Base-by-base conservation (phyloP, 2,797 vertebrate species). In the Atherinosoma microstoma region DNA sequence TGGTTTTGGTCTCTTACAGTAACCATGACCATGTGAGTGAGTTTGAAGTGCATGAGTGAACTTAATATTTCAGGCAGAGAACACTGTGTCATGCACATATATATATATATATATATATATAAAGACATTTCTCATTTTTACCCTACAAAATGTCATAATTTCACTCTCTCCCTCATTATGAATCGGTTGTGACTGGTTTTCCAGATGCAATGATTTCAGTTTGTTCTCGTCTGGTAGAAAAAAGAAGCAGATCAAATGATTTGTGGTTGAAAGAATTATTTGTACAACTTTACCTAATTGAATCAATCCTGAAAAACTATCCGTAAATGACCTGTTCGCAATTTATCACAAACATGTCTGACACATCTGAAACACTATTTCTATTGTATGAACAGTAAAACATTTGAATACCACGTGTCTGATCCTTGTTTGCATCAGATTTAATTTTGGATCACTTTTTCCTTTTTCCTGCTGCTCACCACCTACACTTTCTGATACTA, bases 361-460 rank as follows among this genome's bases (percentile, higher is more conserved):
- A 60, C 11, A 62, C 35, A 5, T 57, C 16, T 36, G 6, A 67
- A 35, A 76, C 66, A 76, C 12, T 65, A 5, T 56, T 53, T 73
- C 35, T 73, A 73, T 75, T 78, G 64, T 80, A n/a, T 73, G 53
- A 54, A 34, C 4, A 18, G 63, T 15, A 34, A 66, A 42, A 51
- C 42, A 81, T 87, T 82, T 85, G 67, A 80, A 83, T 82, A 54
- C 18, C 49, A 58, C 3, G 2, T 67, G 12, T 67, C 58, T 70
- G 30, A 45, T 62, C 61, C 75, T 80, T 62, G 24, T 80, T 66
- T 70, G 70, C 66, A 83, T 91, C 59, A 67, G 73, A 83, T 70
- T 71, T 78, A 5, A 32, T 30, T 64, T 15, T 36, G 11, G 11
- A 10, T 15, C 0, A 51, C 58, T 59, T 42, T 78, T 87, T 78